phyloP scores from a whole-genome alignment of 2,888 invertebrate species.

The Selenia dentaria region DNA sequence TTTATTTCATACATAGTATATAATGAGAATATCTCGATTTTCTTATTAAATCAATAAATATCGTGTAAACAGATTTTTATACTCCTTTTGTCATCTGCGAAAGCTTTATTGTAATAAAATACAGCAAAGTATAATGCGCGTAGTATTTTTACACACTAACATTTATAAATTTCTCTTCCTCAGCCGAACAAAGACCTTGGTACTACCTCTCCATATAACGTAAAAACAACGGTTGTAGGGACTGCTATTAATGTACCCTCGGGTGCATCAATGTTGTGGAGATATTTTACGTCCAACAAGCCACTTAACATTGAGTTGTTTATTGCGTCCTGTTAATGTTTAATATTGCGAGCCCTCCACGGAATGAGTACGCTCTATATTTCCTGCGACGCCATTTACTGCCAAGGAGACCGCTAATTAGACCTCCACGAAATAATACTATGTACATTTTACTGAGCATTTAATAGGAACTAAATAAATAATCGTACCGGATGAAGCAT shows the following conservation, averaged over 20 bases:
- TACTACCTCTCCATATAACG: too few species aligned
- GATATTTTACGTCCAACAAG: slow-evolving; percentile 36
- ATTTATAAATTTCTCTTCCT: too few species aligned
- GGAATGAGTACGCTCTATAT: slow-evolving; percentile 31
- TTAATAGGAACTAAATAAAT: slow-evolving; percentile 21
- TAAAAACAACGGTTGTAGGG: slow-evolving; percentile 13
- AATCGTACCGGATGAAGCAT: too few species aligned
- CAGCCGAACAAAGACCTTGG: too few species aligned
- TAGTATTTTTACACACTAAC: too few species aligned
- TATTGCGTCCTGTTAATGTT: slow-evolving; percentile 37
- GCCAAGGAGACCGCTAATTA: slow-evolving; percentile 36
- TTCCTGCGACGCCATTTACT: slow-evolving; percentile 31
- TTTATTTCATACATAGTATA: too few species aligned
- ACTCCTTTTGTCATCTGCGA: too few species aligned
- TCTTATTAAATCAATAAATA: too few species aligned
- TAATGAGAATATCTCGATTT: too few species aligned
- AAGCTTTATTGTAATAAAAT: too few species aligned
- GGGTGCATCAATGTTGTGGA: slow-evolving; percentile 34
- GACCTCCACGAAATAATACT: slow-evolving; percentile 29
- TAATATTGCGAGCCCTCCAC: slow-evolving; percentile 33
- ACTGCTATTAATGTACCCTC: slow-evolving; percentile 22
- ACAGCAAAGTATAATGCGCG: too few species aligned
- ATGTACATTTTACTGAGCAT: slow-evolving; percentile 25
- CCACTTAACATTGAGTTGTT: slow-evolving; percentile 39
- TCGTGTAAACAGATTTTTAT: too few species aligned